Evolutionary conservation across 2,888 invertebrate species (phyloP).

Genomic region (Diaprepes abbreviatus): DNA sequence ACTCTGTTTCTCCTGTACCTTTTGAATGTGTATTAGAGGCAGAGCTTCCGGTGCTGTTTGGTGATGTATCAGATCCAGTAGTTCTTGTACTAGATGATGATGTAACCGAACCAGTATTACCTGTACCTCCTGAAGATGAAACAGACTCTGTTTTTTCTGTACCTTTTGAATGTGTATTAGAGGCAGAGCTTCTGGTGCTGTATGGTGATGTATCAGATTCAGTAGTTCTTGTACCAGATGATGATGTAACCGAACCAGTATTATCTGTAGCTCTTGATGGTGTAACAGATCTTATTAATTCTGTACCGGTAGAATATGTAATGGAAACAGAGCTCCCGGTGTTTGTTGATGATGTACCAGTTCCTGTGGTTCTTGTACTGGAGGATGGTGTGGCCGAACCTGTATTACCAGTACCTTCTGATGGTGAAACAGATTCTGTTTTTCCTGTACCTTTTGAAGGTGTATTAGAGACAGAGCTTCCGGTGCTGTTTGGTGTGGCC

Average conservation of each 20-base stretch:
- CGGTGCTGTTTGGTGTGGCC: background rate
- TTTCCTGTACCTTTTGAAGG: background rate
- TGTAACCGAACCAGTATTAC: no score
- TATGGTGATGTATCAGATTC: background rate
- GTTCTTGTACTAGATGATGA: no score
- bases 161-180: no score
- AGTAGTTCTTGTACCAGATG: background rate
- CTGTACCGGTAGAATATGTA: no score
- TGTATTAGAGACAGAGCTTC: background rate
- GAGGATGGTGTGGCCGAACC: background rate
- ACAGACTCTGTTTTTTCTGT: no score
- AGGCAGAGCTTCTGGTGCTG: no score
- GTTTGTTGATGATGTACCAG: no score
- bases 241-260: background rate
- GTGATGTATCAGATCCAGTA: no score
- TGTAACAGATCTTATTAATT: no score
- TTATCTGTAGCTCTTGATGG: background rate
- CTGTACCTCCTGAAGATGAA: no score
- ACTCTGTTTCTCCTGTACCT: background rate
- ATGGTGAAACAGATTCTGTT: background rate
- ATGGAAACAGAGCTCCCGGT: no score
- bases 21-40: background rate
- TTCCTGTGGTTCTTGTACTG: no score
- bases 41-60: background rate
- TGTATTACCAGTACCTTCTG: background rate